A percentile compares a stretch with the other conserved stretches of the same genome.
Evolutionary conservation across 2,113 vertebrate species (phyloP).

Genomic region (Gadus chalcogrammus): DNA sequence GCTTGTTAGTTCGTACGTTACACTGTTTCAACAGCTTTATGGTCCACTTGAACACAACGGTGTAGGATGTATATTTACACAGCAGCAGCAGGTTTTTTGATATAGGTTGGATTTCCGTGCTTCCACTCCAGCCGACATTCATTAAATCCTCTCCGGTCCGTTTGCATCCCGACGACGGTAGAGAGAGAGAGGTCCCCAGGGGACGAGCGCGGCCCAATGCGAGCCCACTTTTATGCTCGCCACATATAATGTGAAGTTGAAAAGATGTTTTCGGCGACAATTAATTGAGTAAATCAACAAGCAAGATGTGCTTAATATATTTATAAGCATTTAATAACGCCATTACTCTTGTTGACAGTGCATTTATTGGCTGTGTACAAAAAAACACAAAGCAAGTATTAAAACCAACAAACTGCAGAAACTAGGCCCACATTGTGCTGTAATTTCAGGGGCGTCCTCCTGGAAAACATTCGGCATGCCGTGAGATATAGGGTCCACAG

Average conservation of each 20-base stretch:
- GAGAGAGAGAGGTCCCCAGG: conserved; percentile 10
- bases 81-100: too few relatives aligned
- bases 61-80: conserved; percentile 11
- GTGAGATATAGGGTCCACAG: too few relatives aligned
- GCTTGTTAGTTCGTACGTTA: background rate
- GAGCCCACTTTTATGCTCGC: conserved; percentile 37
- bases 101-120: background rate
- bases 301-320: conserved; percentile 68
- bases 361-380: conserved; percentile 57
- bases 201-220: conserved; percentile 17
- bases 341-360: conserved; percentile 65
- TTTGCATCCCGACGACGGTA: background rate
- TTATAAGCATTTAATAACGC: conserved; percentile 69
- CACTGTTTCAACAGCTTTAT: conserved; percentile 33
- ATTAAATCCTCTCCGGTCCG: conserved; percentile 33
- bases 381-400: background rate
- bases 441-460: too few relatives aligned
- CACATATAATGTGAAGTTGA: conserved; percentile 46
- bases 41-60: conserved; percentile 9
- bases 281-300: conserved; percentile 70
- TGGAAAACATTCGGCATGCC: conserved; percentile 18
- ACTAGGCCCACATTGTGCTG: conserved; percentile 5
- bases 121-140: conserved; percentile 34
- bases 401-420: conserved; percentile 8
- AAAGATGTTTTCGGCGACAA: conserved; percentile 41